Evolutionary conservation across 2,113 vertebrate species (phyloP).

Genomic region (Pogonocichla stellata): DNA sequence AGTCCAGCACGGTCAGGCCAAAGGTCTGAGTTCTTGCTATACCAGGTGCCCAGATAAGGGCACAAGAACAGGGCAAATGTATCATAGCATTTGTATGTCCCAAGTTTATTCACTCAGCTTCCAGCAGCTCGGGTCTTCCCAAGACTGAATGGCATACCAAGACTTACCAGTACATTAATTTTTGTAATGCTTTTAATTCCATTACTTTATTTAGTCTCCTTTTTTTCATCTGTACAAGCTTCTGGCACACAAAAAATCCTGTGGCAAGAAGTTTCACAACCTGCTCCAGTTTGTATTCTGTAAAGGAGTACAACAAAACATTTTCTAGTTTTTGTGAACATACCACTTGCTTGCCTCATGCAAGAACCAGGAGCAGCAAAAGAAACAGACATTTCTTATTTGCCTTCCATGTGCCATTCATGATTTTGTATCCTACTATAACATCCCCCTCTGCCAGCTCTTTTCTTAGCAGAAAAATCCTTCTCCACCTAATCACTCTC

Average conservation of each 20-base stretch:
- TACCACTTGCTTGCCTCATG: not conserved
- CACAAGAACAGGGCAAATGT: not conserved
- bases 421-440: not conserved
- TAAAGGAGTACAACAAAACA: not conserved
- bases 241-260: not conserved
- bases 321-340: not conserved
- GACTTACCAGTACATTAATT: not conserved
- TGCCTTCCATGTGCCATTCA: not conserved
- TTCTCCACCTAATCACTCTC: not conserved
- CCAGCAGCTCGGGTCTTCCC: not conserved
- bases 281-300: not conserved
- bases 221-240: not conserved
- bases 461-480: not conserved
- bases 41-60: slow-evolving; percentile 47
- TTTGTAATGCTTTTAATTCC: not conserved
- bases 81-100: not conserved
- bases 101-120: not conserved
- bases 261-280: not conserved
- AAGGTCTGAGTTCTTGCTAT: slow-evolving; percentile 47
- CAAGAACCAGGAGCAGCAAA: not conserved
- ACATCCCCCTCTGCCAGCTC: not conserved
- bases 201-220: not conserved
- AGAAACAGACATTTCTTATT: not conserved
- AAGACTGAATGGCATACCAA: not conserved
- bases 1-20: slow-evolving; percentile 18